Evolutionary conservation across 2,113 vertebrate species (phyloP), one percentile per base, ranked within the genome.

Genomic region (Leptodactylus fuscus): DNA sequence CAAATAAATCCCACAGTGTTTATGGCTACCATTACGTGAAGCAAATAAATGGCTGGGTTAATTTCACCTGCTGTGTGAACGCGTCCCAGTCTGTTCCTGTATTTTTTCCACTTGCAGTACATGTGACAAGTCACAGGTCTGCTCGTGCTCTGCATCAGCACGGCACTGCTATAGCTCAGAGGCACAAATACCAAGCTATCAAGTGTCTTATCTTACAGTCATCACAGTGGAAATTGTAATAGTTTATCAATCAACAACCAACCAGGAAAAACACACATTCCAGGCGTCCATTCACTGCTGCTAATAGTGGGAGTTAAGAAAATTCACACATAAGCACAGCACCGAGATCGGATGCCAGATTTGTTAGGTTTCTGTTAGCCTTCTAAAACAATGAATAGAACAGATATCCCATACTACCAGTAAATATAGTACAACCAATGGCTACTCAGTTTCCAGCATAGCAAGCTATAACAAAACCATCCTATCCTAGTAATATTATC

Each of bases 71-170:
- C 53, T 34, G 60, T 5, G 44, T 38, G 12, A 70, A n/a, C 16
- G 80, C 6, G 7, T 3, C 48, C 81, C 67, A 15, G 49, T 18
- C 10, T 34, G 44, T 70, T 22, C 48, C 58, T 16, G 78, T 8
- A 44, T n/a, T 82, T 62, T 79, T 79, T 79, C 77, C 77, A 79
- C n/a, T 62, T 41, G 77, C 9, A 4, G 87, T 24, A 67, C 87
- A 89, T 36, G 76, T 89, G 91, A 88, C 81, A 9, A 51, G 88
- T 94, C 94, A 93, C 90, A 89, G 88, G 89, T 86, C 86, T 88
- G 88, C 65, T n/a, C 78, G 74, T 69, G 84, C 82, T 81, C 62
- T 69, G 77, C 58, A 87, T 5, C 0, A 20, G 12, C n/a, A 79
- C 60, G 76, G 78, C 2, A 3, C 82, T 27, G 70, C 86, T 65